A percentile compares a stretch with the other conserved stretches of the same genome.
Conservation (phyloP, 2,888 invertebrate species). For the Eristalis pertinax region DNA sequence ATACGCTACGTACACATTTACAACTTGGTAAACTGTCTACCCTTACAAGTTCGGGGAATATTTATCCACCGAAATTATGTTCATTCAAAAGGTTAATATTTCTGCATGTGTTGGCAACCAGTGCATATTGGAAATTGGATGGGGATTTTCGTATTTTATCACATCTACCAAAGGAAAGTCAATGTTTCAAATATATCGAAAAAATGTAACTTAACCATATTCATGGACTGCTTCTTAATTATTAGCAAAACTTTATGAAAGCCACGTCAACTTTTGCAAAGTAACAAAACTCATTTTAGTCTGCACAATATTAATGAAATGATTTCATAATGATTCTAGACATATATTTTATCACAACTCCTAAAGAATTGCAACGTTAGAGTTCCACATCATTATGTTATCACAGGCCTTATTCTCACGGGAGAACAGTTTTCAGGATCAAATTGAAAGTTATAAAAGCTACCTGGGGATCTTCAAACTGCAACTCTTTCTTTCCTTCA, state of each 20-base stretch:
- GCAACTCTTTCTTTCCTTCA: conserved; percentile 38
- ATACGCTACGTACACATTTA: no score
- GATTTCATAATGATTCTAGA: conserved; percentile 21
- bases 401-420: conserved; percentile 28
- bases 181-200: no score
- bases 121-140: no score
- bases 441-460: conserved; percentile 64
- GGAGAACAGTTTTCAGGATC: conserved; percentile 39
- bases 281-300: conserved; percentile 4
- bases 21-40: no score
- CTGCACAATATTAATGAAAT: conserved; percentile 16
- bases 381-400: conserved; percentile 42
- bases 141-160: no score
- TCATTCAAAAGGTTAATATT: no score
- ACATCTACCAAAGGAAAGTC: no score
- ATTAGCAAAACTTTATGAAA: not conserved
- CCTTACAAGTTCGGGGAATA: no score
- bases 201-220: no score
- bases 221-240: no score
- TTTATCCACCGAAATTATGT: no score
- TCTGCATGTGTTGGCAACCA: no score
- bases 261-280: not conserved
- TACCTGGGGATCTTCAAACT: conserved; percentile 49
- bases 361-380: conserved; percentile 38
- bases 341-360: conserved; percentile 18